Base-by-base conservation (phyloP, 2,113 vertebrate species). In the Anseranas semipalmata region DNA sequence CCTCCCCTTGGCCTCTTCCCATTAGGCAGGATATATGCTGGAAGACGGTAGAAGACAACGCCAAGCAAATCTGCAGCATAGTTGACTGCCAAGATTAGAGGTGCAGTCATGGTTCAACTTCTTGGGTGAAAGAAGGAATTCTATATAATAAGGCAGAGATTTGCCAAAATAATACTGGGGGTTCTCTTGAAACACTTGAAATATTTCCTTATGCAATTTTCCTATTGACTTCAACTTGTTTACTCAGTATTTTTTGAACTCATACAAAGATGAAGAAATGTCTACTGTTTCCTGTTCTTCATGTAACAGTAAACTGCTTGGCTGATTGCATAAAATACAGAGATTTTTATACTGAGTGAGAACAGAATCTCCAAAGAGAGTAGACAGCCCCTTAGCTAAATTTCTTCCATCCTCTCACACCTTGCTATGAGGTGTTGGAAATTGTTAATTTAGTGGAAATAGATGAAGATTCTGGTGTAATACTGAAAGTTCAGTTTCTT, bases 161-260 rank as follows among this genome's bases (percentile, higher is more conserved):
- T 87, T 56, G 1, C 5, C 59, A 81, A 21, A 22, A 35, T 52
- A 30, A 18, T 39, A 35, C 2, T n/a, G 4, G 4, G 4, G 0
- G 2, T 68, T 78, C 56, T 82, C 35, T 75, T 73, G 22, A 89
- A 58, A 68, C 16, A 28, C 1, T 28, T 20, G 2, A 35, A 50
- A 25, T 15, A 7, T 76, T 79, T 75, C 55, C 39, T 79, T 33
- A 35, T 33, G 7, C 10, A 0, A 32, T 72, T 91, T 74, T 82
- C 21, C 39, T 55, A 15, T 59, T 90, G 15, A 65, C 30, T 82
- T 81, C 35, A 59, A 15, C 14, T 39, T 14, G 14, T 76, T 87
- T 76, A 60, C 50, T 82, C 19, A 28, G 43, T 17, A 15, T 52
- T 70, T 80, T 89, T 74, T 12, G 45, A 63, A 75, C 8, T 78